Percentiles rank a stretch among this genome's conserved stretches.
Evolutionary conservation across 2,113 vertebrate genomes (phyloP).

Genomic region (Menidia beryllina): DNA sequence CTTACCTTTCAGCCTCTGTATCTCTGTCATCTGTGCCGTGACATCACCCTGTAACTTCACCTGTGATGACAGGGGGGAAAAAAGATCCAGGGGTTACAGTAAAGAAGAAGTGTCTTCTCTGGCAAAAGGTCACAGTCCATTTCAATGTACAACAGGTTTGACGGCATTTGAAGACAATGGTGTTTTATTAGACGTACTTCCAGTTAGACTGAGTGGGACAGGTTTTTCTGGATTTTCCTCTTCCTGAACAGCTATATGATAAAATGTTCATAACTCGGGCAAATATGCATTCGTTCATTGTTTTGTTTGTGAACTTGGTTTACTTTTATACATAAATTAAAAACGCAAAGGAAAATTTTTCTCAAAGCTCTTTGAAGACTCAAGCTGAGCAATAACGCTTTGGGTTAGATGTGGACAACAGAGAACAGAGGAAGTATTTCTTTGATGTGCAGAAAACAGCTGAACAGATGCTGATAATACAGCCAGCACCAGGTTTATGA

Average conservation of each 20-base stretch:
- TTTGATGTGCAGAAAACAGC: neutral
- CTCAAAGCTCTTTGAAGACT: too few relatives aligned
- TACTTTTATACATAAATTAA: too few relatives aligned
- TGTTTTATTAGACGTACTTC: too few relatives aligned
- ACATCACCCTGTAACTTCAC: constrained; percentile 90
- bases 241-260: neutral
- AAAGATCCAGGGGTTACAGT: too few relatives aligned
- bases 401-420: neutral
- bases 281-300: neutral
- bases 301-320: neutral
- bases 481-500: too few relatives aligned
- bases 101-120: too few relatives aligned
- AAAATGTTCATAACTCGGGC: neutral
- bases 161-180: neutral
- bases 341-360: too few relatives aligned
- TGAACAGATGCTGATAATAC: neutral
- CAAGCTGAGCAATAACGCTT: neutral
- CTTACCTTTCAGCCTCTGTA: constrained; percentile 92
- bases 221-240: constrained; percentile 27
- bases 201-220: neutral
- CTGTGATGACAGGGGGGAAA: constrained; percentile 54
- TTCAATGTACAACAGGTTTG: neutral
- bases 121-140: too few relatives aligned
- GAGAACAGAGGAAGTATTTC: neutral
- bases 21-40: constrained; percentile 89